phyloP scores from a whole-genome alignment of 1,140 invertebrate genomes.

The Limonius californicus region DNA sequence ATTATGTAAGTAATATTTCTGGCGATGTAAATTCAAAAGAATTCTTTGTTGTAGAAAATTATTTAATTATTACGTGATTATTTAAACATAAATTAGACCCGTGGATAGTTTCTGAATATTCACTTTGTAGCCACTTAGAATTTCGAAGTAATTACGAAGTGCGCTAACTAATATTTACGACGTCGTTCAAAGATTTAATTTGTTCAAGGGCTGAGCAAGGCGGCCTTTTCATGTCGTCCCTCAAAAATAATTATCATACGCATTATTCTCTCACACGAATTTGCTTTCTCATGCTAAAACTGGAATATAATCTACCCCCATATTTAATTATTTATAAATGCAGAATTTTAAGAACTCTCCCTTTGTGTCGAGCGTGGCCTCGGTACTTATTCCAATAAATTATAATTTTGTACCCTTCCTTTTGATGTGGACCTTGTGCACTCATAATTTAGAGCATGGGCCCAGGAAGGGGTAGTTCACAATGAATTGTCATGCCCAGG shows the following conservation, averaged over 20 bases:
- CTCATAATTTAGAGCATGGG: conserved; percentile 10
- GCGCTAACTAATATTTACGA: neutral
- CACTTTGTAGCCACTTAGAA: no score
- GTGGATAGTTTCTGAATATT: no score
- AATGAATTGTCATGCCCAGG: conserved; percentile 9
- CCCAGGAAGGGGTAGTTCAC: neutral
- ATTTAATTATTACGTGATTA: no score
- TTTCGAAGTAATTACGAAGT: no score
- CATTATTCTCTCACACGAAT: conserved; percentile 14
- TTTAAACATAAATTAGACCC: no score
- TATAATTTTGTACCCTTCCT: conserved; percentile 15
- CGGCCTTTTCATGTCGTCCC: neutral
- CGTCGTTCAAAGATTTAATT: neutral
- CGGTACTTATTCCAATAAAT: conserved; percentile 13
- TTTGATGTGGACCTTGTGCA: conserved; percentile 12
- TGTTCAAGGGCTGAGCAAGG: neutral
- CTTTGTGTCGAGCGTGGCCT: conserved; percentile 7
- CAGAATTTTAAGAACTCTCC: conserved; percentile 15
- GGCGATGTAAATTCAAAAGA: no score
- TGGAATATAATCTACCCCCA: conserved; percentile 13
- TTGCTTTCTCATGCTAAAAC: conserved; percentile 10
- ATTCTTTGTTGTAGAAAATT: no score
- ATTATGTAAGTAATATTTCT: no score
- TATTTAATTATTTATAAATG: conserved; percentile 15
- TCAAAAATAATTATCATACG: conserved; percentile 1